Evolutionary conservation across 2,797 vertebrate species (phyloP).

Genomic region (Fundulus diaphanus): DNA sequence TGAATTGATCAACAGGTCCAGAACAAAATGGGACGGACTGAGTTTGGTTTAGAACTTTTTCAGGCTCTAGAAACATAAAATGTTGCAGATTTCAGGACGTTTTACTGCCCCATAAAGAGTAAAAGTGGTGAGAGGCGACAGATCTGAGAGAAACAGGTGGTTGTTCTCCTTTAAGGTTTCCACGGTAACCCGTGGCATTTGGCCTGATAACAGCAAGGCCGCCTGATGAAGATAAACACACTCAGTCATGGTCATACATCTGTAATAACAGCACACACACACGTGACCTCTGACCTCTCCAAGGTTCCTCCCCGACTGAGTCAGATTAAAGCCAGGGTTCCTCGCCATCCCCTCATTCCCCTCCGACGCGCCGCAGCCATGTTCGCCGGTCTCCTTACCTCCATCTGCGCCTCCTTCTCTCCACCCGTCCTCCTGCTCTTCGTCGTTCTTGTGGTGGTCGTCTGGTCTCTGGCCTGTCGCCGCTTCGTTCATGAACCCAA

Average conservation of each 20-base stretch:
- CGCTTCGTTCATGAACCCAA: background rate
- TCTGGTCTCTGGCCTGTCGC: slow-evolving; percentile 6
- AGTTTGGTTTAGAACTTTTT: background rate
- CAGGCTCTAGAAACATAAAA: too few species aligned
- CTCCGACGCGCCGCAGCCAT: slow-evolving; percentile 27
- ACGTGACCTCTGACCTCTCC: slow-evolving; percentile 39
- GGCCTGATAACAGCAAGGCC: slow-evolving; percentile 58
- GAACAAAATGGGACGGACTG: background rate
- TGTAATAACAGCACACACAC: slow-evolving; percentile 3
- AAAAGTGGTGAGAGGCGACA: background rate
- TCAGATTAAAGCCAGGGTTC: slow-evolving; percentile 31
- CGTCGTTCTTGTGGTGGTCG: background rate
- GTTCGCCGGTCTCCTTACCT: slow-evolving; percentile 30
- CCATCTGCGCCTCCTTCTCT: background rate
- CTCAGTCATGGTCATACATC: background rate
- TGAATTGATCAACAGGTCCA: background rate
- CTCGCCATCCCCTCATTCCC: slow-evolving; percentile 8
- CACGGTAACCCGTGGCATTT: background rate
- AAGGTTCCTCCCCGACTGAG: slow-evolving; percentile 21
- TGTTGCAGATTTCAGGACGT: too few species aligned
- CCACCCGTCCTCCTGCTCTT: background rate
- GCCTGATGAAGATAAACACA: slow-evolving; percentile 10
- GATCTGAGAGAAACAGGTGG: background rate
- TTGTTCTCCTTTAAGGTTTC: slow-evolving; percentile 19
- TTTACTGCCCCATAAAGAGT: too few species aligned